Conservation (phyloP, 92 coral and sea anemone genomes). For the Zoanthus sansibaricus region DNA sequence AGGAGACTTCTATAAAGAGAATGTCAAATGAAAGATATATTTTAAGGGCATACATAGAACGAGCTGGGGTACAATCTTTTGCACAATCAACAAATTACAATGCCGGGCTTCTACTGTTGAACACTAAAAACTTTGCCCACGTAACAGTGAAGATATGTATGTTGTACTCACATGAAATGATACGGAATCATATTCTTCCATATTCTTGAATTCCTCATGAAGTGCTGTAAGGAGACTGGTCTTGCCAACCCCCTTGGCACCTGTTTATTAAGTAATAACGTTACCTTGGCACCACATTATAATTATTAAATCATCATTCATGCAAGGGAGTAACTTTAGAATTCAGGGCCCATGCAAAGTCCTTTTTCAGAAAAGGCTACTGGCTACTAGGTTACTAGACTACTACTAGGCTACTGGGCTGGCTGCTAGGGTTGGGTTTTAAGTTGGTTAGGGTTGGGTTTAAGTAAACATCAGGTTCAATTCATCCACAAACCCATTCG, state of each 20-base stretch:
- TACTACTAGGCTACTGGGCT: not conserved
- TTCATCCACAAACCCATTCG: not conserved
- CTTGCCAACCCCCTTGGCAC: constrained; percentile 47
- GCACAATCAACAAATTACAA: constrained; percentile 42
- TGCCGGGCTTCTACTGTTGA: constrained; percentile 31
- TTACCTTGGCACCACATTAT: constrained; percentile 5
- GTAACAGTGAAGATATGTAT: constrained; percentile 31
- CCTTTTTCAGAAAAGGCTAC: not conserved
- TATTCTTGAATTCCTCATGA: constrained; percentile 38
- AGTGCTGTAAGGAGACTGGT: constrained; percentile 24
- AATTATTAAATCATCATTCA: not conserved
- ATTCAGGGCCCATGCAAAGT: not conserved
- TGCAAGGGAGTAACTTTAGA: not conserved
- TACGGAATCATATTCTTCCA: constrained; percentile 38
- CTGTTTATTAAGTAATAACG: constrained; percentile 44
- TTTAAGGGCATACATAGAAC: constrained; percentile 42
- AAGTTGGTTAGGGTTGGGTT: not conserved
- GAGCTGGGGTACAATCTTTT: constrained; percentile 46
- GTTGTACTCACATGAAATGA: constrained; percentile 33
- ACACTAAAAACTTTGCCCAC: constrained; percentile 36
- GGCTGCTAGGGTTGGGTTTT: not conserved
- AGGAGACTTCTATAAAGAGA: constrained; percentile 34
- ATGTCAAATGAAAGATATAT: constrained; percentile 41
- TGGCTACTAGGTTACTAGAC: not conserved
- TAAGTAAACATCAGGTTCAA: not conserved